These are phyloP conservation scores for Cynaeus angustus DNA, from an alignment of 2,888 invertebrate genomes.

Conservation along the genomic window DNA sequence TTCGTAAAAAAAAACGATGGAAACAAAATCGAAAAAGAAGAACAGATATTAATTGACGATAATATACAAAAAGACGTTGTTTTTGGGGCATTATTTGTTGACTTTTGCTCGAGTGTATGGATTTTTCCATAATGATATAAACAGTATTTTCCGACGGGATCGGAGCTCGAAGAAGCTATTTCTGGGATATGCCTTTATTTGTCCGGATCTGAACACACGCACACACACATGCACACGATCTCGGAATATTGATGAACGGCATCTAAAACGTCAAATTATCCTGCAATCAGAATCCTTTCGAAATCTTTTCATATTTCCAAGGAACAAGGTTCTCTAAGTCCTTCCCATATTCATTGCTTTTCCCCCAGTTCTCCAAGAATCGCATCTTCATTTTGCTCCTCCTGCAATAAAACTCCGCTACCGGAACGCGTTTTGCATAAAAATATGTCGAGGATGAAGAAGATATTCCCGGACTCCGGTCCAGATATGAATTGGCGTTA, in stretches of 20 bases:
- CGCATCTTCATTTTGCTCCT: constrained; percentile 68
- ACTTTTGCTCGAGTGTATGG: not conserved
- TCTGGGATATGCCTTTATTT: constrained; percentile 29
- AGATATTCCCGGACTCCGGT: constrained; percentile 61
- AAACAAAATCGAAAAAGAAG: too few species aligned
- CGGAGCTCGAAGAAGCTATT: constrained; percentile 24
- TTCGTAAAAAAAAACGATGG: too few species aligned
- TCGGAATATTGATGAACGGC: constrained; percentile 63
- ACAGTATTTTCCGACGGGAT: constrained; percentile 28
- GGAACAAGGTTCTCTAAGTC: constrained; percentile 62
- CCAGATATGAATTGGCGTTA: constrained; percentile 69
- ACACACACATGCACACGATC: constrained; percentile 50
- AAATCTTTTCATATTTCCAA: constrained; percentile 62
- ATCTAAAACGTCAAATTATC: constrained; percentile 65
- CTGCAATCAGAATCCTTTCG: constrained; percentile 65
- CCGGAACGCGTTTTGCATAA: constrained; percentile 70
- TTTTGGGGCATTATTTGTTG: not conserved
- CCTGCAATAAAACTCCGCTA: constrained; percentile 69
- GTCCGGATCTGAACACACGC: constrained; percentile 28
- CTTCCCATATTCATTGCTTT: constrained; percentile 63
- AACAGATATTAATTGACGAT: not conserved
- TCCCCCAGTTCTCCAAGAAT: constrained; percentile 62
- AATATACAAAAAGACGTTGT: constrained; percentile 9
- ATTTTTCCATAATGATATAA: constrained; percentile 40
- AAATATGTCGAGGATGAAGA: constrained; percentile 69